Percentiles rank a stretch among this genome's conserved stretches.
These are phyloP conservation scores for Rhipidura dahli DNA, from an alignment of 2,113 vertebrate species.

Conservation along the genomic window DNA sequence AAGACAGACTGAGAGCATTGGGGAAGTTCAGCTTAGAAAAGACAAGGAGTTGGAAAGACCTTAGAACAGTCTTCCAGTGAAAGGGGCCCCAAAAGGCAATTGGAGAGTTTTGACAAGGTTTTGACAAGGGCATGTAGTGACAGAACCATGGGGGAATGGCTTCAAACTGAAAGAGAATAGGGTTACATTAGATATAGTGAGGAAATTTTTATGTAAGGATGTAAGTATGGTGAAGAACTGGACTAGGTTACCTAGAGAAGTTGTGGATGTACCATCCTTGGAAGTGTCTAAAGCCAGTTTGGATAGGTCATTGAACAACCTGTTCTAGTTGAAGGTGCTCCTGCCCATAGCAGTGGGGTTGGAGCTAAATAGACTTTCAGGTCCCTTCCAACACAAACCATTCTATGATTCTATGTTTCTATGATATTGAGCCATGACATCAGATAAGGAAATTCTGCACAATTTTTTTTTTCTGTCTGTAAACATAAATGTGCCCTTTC, in stretches of 20 bases:
- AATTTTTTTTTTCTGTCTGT: not conserved
- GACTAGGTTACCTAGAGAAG: not conserved
- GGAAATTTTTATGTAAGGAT: not conserved
- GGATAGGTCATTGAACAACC: not conserved
- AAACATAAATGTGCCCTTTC: not conserved
- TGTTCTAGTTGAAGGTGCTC: not conserved
- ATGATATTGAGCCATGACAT: not conserved
- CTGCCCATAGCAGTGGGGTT: not conserved
- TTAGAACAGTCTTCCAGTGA: not conserved
- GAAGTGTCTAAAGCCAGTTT: not conserved
- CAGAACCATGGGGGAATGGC: not conserved
- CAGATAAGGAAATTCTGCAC: not conserved
- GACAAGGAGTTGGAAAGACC: not conserved
- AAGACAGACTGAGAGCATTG: not conserved
- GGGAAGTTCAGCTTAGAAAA: not conserved
- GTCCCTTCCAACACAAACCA: fast-evolving
- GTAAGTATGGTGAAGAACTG: not conserved
- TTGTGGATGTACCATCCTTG: not conserved
- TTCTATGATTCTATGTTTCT: not conserved
- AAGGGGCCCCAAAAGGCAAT: not conserved
- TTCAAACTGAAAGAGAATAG: not conserved
- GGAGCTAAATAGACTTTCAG: not conserved
- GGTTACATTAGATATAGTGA: not conserved
- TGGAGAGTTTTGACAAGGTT: not conserved
- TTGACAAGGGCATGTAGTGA: not conserved